Conservation (phyloP, 2,113 vertebrate species). For the Myiozetetes cayanensis region DNA sequence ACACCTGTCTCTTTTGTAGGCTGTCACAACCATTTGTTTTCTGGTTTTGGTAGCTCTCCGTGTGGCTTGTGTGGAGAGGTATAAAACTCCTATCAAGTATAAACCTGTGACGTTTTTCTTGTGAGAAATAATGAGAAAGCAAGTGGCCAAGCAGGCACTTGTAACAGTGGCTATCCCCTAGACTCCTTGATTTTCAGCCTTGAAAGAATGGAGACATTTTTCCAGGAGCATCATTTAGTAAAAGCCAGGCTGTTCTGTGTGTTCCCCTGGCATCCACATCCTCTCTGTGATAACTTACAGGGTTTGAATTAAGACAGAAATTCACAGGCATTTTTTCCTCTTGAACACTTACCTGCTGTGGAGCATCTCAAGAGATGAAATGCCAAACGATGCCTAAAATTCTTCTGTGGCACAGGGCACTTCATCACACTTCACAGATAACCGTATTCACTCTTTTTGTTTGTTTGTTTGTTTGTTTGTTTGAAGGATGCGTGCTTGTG, state of each 20-base stretch:
- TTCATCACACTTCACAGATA: background rate
- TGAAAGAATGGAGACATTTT: background rate
- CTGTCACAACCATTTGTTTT: background rate
- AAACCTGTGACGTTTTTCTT: background rate
- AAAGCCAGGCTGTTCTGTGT: background rate
- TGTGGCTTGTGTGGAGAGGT: background rate
- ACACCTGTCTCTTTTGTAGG: background rate
- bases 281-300: background rate
- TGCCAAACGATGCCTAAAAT: background rate
- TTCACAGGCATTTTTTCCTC: background rate
- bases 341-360: background rate
- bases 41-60: background rate
- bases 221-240: background rate
- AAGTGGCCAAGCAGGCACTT: background rate
- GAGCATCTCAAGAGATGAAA: background rate
- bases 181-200: background rate
- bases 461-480: background rate
- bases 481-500: slow-evolving; percentile 72
- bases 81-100: background rate
- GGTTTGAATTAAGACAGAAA: background rate
- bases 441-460: background rate
- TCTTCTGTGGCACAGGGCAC: rapidly evolving
- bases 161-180: background rate
- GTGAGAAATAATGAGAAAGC: background rate
- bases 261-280: background rate